Base-by-base conservation (phyloP, 2,888 invertebrate genomes). In the Lymantria dispar region DNA sequence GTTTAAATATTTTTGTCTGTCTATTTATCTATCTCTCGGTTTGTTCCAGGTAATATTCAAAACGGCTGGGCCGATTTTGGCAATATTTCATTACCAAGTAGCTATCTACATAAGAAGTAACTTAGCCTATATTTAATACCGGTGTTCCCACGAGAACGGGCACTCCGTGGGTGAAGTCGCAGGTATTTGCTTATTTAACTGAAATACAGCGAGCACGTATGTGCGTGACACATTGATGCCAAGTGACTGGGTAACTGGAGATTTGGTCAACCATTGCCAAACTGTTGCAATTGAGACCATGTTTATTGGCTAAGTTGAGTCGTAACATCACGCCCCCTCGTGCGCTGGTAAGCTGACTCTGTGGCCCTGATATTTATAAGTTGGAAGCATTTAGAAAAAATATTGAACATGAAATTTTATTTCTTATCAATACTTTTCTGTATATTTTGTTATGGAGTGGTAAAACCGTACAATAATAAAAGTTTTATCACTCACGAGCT, bases 281-380 rank as follows among this genome's bases (percentile, higher is more conserved):
- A 64, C 52, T 64, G 64, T 58, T 65, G 57, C 65, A 65, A 65
- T 62, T 60, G 58, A 58, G 54, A 54, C 58, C 52, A 54, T 62
- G 62, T 62, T 65, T 65, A 65, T 65, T 45, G 60, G 45, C 14
- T 12, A 62, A 65, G 43, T 65, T 65, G 22, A 30, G 48, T 45
- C 60, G 49, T 65, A 56, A 62, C 45, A 64, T 64, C 30, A 58
- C 48, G 53, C 47, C 56, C 51, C 46, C 49, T 56, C 52, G 60
- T 54, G 52, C 49, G 15, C 33, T 50, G 47, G 44, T 55, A 46
- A 56, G 48, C 42, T 55, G 47, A 41, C 47, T 15, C 43, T 48
- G 45, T 30, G 31, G 13, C 49, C 41, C 41, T 48, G 54, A 53
- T 54, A 63, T 51, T 47, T 37, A 22, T 22, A 53, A 64, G 36